A percentile compares a stretch with the other conserved stretches of the same genome.
phyloP scores from a whole-genome alignment of 2,797 vertebrate genomes.

The Muraenolepis orangiensis region DNA sequence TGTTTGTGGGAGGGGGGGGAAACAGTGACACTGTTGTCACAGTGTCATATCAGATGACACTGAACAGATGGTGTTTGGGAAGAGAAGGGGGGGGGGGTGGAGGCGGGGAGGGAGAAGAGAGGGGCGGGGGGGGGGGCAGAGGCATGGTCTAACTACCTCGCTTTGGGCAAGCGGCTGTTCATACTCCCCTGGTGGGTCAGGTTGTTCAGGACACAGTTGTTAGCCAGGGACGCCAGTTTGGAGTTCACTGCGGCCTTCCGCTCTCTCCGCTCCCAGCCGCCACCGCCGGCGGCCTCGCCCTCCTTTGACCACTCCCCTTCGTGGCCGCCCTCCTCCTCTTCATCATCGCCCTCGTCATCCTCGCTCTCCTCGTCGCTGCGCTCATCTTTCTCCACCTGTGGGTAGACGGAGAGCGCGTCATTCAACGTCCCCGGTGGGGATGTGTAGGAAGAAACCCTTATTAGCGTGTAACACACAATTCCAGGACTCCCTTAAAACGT shows the following conservation, averaged over 20 bases:
- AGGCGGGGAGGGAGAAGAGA: neutral
- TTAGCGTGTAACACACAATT: neutral
- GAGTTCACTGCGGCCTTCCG: conserved; percentile 59
- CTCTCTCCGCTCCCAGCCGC: conserved; percentile 45
- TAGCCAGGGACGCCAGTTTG: conserved; percentile 63
- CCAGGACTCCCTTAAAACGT: neutral
- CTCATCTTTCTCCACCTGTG: conserved; percentile 85
- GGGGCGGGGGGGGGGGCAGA: neutral
- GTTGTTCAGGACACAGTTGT: conserved; percentile 73
- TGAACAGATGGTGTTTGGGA: neutral
- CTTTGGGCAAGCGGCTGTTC: conserved; percentile 66
- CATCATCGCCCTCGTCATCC: conserved; percentile 72
- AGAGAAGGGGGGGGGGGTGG: neutral
- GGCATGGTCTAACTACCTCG: conserved; percentile 63
- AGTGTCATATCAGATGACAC: neutral
- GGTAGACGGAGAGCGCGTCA: neutral
- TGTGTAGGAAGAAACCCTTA: neutral
- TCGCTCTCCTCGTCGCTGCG: conserved; percentile 91
- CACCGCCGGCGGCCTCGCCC: conserved; percentile 66
- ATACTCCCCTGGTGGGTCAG: conserved; percentile 64
- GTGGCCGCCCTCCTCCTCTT: conserved; percentile 61
- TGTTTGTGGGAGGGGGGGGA: neutral
- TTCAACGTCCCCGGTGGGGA: neutral
- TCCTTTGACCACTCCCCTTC: conserved; percentile 66
- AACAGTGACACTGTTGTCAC: neutral